phyloP scores from a whole-genome alignment of 2,888 invertebrate genomes.

The Latrodectus elegans region DNA sequence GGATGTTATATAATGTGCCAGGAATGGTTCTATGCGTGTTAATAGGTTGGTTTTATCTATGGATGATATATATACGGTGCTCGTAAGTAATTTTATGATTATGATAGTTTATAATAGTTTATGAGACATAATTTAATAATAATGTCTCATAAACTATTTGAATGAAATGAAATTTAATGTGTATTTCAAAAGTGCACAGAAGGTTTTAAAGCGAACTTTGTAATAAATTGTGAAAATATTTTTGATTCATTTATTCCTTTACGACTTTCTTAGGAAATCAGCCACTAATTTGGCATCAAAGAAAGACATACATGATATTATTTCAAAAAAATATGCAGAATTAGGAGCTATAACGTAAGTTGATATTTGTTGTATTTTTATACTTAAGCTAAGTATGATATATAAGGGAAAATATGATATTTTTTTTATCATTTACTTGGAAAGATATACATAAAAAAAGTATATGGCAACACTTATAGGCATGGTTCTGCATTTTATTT shows the following conservation, averaged over 20 bases:
- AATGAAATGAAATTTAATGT: background rate
- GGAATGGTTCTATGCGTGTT: conserved; percentile 87
- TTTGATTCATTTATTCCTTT: background rate
- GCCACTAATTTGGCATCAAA: conserved; percentile 22
- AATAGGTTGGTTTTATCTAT: conserved; percentile 85
- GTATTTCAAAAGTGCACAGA: background rate
- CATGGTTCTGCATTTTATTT: too few relatives aligned
- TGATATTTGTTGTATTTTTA: background rate
- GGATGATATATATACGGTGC: conserved; percentile 73
- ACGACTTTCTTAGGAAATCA: background rate
- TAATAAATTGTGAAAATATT: too few relatives aligned
- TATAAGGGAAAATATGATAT: too few relatives aligned
- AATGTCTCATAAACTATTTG: background rate
- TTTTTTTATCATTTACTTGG: too few relatives aligned
- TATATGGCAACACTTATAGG: too few relatives aligned
- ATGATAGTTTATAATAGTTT: too few relatives aligned
- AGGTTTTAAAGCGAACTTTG: background rate
- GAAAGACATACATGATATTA: conserved; percentile 30
- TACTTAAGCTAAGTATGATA: too few relatives aligned
- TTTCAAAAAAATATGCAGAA: conserved; percentile 50
- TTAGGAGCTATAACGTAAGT: conserved; percentile 62
- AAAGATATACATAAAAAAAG: too few relatives aligned
- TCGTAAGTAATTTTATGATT: conserved; percentile 60
- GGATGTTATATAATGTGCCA: conserved; percentile 90
- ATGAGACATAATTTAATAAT: too few relatives aligned